Percentiles rank a stretch among this genome's conserved stretches.
Evolutionary conservation across 2,113 vertebrate genomes (phyloP).

Genomic region (Podocnemis expansa): DNA sequence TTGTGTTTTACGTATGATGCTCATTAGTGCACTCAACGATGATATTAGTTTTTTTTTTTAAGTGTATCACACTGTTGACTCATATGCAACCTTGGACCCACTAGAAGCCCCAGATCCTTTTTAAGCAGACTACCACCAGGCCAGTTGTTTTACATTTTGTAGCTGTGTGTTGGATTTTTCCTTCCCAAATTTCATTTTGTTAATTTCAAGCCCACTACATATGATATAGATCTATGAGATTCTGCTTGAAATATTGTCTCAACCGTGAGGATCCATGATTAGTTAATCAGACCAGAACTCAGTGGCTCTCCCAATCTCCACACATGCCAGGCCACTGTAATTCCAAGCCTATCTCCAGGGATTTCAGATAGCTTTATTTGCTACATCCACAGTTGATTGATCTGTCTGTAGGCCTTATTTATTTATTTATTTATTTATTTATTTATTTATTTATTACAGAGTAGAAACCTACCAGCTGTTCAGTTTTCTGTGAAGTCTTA

Average conservation of each 20-base stretch:
- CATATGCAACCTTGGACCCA: not conserved
- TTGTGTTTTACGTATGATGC: not conserved
- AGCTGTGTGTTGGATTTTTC: too few relatives aligned
- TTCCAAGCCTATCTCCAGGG: not conserved
- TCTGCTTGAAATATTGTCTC: not conserved
- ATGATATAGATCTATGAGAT: not conserved
- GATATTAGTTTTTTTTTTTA: not conserved
- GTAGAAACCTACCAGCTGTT: not conserved
- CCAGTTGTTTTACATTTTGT: too few relatives aligned
- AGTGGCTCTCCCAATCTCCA: not conserved
- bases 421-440: too few relatives aligned
- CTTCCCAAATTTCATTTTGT: too few relatives aligned
- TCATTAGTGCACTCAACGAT: not conserved
- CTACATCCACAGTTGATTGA: not conserved
- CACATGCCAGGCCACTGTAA: not conserved
- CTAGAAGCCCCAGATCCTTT: not conserved
- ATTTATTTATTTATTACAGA: not conserved
- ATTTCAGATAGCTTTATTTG: not conserved
- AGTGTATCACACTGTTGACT: not conserved
- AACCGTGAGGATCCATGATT: not conserved
- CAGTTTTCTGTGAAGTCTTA: not conserved
- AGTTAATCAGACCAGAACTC: not conserved
- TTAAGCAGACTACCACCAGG: too few relatives aligned
- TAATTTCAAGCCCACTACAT: too few relatives aligned
- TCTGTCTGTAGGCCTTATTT: not conserved